A percentile compares a stretch with the other conserved stretches of the same genome.
Evolutionary conservation across 2,797 vertebrate genomes (phyloP).

Genomic region (Streptopelia turtur): DNA sequence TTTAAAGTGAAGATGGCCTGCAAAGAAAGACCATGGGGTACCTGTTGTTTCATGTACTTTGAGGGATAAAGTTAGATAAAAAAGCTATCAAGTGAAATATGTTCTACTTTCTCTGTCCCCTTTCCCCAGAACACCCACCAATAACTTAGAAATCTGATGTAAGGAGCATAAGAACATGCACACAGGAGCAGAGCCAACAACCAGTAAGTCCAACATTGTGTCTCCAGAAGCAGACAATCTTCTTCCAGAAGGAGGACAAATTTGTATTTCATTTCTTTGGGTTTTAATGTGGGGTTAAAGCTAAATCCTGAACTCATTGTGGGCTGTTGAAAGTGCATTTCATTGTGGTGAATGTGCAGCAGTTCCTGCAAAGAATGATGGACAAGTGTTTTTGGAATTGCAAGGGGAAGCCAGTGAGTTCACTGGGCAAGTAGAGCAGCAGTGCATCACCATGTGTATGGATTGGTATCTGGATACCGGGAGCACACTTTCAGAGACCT

Average conservation of each 20-base stretch:
- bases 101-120: neutral
- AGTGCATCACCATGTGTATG: neutral
- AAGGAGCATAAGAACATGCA: neutral
- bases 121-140: neutral
- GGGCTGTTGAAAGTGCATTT: neutral
- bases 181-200: neutral
- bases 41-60: neutral
- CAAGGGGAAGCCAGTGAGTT: neutral
- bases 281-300: neutral
- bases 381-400: neutral
- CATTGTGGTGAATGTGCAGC: neutral
- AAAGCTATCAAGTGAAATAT: neutral
- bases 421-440: neutral
- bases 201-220: neutral
- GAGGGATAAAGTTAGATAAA: neutral
- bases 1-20: neutral
- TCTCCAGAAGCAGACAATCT: neutral
- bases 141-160: neutral
- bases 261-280: neutral
- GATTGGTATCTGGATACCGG: neutral
- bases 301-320: neutral
- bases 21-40: neutral
- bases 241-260: neutral
- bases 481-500: neutral
- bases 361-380: neutral